Evolutionary conservation across 2,888 invertebrate species (phyloP), one percentile per base, ranked within the genome.

Genomic region (Rotaria macrura): DNA sequence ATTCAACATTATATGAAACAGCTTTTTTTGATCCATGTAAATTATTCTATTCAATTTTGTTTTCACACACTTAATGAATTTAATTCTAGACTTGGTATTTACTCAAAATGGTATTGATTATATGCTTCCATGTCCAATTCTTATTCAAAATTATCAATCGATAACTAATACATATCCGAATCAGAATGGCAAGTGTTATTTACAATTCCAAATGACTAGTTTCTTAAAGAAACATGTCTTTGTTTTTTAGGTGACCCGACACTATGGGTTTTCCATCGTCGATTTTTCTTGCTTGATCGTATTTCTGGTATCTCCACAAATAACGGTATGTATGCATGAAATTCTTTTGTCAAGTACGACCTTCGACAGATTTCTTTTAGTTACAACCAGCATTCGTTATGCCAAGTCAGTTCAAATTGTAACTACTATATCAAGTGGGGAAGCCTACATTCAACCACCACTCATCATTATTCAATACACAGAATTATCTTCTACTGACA

Each of bases 391-490:
- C 47, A 74, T 86, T 29, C 84, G 54, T 29, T 86, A 86, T 54
- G 84, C 79, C 34, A 86, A 84, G 49, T 55, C 86, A 25, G 55
- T 86, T 49, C 29, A 10, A 38, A 84, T 86, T 25, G 12, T 43
- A 10, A 79, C 23, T 40, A 43, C 79, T 10, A 14, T 79, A 79
- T 5, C 7, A 12, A 25, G 17, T n/a, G 43, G n/a, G n/a, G 79
- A 1, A 43, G 0, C 72, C 4, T 47, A 79, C 34, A 86, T 86
- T 17, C 74, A 54, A 47, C 86, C 86, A 49, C 86, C 86, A 49
- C 2, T 79, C 9, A 55, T 86, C 40, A 34, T 74, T 12, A 47
- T 86, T 29, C 79, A 74, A 55, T 86, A 86, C 43, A 84, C n/a
- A 57, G 52, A 47, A 72, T 20, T 85, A 23, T n/a, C 84, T 20